A percentile compares a stretch with the other conserved stretches of the same genome.
Conservation (phyloP, 2,113 vertebrate genomes). For the Chascanopsetta lugubris region DNA sequence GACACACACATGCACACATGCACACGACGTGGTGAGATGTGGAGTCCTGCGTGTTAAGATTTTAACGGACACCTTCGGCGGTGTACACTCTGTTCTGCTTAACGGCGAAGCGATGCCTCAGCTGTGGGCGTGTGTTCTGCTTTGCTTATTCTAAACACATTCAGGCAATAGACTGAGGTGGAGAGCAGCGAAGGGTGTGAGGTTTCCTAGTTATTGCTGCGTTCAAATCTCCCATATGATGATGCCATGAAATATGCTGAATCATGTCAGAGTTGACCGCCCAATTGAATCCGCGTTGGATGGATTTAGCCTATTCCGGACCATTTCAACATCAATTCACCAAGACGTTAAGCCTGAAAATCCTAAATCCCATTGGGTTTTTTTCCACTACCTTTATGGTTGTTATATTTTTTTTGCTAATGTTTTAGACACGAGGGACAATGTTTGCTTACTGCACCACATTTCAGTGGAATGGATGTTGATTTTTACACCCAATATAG, state of each 20-base stretch:
- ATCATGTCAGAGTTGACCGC: not conserved
- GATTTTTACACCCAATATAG: too few species aligned
- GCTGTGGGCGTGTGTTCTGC: constrained; percentile 32
- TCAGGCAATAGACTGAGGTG: constrained; percentile 20
- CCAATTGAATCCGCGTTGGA: too few species aligned
- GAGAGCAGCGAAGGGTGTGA: constrained; percentile 7
- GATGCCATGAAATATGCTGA: not conserved
- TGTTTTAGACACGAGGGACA: too few species aligned
- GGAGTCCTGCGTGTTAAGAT: constrained; percentile 40
- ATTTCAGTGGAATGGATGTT: too few species aligned
- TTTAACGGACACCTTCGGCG: constrained; percentile 39
- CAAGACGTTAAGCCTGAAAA: too few species aligned
- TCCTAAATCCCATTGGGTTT: too few species aligned
- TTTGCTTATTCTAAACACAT: constrained; percentile 43
- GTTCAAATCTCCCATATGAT: not conserved
- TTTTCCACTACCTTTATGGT: too few species aligned
- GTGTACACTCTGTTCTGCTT: constrained; percentile 41
- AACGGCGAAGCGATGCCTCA: constrained; percentile 47
- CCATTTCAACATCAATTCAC: too few species aligned
- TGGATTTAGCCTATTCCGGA: too few species aligned
- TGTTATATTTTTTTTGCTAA: too few species aligned
- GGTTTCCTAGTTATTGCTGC: not conserved
- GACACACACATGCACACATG: constrained; percentile 34
- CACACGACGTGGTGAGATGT: constrained; percentile 39
- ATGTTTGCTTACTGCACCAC: too few species aligned